Conservation (phyloP, 1,140 invertebrate species). For the Palaemon carinicauda region DNA sequence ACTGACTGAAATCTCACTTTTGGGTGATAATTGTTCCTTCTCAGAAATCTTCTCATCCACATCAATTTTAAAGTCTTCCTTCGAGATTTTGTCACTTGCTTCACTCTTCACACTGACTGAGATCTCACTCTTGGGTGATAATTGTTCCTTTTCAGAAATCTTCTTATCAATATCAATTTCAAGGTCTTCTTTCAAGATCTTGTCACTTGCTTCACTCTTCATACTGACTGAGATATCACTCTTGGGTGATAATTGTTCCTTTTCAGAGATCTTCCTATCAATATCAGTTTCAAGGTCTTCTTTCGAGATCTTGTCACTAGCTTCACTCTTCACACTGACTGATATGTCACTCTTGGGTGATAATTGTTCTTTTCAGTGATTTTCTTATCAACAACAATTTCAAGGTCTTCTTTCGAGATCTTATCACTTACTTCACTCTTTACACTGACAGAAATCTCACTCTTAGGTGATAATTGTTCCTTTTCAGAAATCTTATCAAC, state of each 20-base stretch:
- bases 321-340: slow-evolving; percentile 20
- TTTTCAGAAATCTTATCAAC: slow-evolving; percentile 56
- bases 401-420: slow-evolving; percentile 54
- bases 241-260: background rate
- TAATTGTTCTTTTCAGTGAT: background rate
- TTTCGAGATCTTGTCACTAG: background rate
- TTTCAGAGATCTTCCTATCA: slow-evolving; percentile 37
- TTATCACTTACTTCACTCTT: slow-evolving; percentile 25
- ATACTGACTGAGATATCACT: slow-evolving; percentile 22
- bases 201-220: slow-evolving; percentile 4
- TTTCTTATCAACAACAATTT: slow-evolving; percentile 5
- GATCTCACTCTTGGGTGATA: too few species aligned
- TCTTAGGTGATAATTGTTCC: slow-evolving; percentile 26
- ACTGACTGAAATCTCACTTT: too few species aligned
- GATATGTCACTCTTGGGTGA: slow-evolving; percentile 35
- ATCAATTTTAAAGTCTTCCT: too few species aligned
- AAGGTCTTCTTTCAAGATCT: too few species aligned
- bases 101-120: too few species aligned
- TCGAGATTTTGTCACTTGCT: too few species aligned
- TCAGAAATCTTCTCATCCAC: too few species aligned
- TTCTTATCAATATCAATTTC: too few species aligned
- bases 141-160: too few species aligned
- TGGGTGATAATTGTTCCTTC: too few species aligned
- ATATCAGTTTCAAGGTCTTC: too few species aligned
- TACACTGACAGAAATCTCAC: slow-evolving; percentile 19